phyloP scores from a whole-genome alignment of 2,797 vertebrate genomes.

The Lutra lutra region DNA sequence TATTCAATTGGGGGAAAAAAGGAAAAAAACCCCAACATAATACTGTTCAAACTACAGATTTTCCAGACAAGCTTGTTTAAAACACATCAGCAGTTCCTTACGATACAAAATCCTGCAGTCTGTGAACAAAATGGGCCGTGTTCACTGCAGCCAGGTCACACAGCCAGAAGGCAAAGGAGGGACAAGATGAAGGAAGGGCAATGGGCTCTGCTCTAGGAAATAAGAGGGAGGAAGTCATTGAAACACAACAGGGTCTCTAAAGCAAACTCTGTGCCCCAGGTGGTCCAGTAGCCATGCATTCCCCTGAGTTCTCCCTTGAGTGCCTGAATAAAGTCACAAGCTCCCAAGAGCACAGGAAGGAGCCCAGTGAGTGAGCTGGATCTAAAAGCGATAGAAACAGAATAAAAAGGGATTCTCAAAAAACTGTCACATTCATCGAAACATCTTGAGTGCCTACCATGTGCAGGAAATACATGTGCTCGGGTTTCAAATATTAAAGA shows the following conservation, averaged over 20 bases:
- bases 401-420: constrained; percentile 19
- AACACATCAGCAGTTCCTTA: neutral
- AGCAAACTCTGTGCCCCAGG: neutral
- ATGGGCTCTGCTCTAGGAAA: neutral
- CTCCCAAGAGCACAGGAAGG: neutral
- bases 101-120: neutral
- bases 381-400: neutral
- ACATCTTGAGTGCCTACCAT: neutral
- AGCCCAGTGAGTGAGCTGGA: neutral
- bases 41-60: neutral
- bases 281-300: neutral
- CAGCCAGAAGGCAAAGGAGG: neutral
- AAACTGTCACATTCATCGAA: neutral
- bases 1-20: neutral
- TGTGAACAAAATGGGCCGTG: neutral
- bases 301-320: neutral
- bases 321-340: neutral
- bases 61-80: constrained; percentile 46
- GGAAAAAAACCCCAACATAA: neutral
- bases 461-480: neutral
- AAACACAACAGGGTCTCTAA: neutral
- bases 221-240: neutral
- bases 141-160: neutral
- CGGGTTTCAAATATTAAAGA: constrained; percentile 20
- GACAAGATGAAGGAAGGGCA: neutral